Evolutionary conservation across 2,888 invertebrate genomes (phyloP).

Genomic region (Xanthia icteritia): DNA sequence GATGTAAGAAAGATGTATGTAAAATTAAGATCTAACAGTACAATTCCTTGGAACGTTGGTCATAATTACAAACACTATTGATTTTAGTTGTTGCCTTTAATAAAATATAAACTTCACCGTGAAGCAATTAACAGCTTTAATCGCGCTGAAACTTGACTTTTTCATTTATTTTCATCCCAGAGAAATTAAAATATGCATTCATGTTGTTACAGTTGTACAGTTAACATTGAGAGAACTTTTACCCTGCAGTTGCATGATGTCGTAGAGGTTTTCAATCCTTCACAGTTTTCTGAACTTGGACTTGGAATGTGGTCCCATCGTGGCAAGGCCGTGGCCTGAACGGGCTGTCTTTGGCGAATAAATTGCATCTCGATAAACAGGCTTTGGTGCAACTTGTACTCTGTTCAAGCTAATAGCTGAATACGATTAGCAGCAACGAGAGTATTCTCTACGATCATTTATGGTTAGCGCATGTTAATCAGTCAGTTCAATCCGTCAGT

Average conservation of each 20-base stretch:
- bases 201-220: too few relatives aligned
- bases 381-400: slow-evolving; percentile 77
- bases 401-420: slow-evolving; percentile 79
- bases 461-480: slow-evolving; percentile 70
- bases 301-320: slow-evolving; percentile 84
- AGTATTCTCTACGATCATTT: slow-evolving; percentile 67
- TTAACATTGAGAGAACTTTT: slow-evolving; percentile 17
- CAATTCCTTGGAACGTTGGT: not conserved
- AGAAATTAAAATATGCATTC: slow-evolving; percentile 11
- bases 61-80: not conserved
- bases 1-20: not conserved
- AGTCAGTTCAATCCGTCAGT: too few relatives aligned
- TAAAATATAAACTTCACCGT: not conserved
- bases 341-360: slow-evolving; percentile 86
- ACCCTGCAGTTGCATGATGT: slow-evolving; percentile 46
- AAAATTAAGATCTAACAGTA: slow-evolving; percentile 1
- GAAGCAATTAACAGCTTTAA: not conserved
- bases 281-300: slow-evolving; percentile 82
- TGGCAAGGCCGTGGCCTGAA: slow-evolving; percentile 82
- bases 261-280: slow-evolving; percentile 79
- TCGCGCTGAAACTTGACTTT: not conserved
- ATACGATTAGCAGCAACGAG: slow-evolving; percentile 81
- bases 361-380: slow-evolving; percentile 85
- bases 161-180: not conserved
- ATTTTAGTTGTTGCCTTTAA: not conserved